Evolutionary conservation across 2,797 vertebrate genomes (phyloP), one percentile per base, ranked within the genome.

Genomic region (Lophius americanus): DNA sequence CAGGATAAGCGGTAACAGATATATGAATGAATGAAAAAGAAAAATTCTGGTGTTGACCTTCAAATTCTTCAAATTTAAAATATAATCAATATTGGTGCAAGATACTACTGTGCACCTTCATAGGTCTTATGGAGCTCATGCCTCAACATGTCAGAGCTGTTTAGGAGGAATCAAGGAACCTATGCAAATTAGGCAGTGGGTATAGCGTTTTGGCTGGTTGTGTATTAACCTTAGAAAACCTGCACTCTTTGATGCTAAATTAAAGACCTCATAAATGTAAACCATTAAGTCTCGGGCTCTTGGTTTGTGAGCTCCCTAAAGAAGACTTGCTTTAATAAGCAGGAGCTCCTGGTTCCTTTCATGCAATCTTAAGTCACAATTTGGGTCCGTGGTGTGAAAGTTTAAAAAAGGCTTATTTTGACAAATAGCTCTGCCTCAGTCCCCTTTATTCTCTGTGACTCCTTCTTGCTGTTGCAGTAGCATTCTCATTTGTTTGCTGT

Each of bases 271-370:
- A 64, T 62, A 73, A 63, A 36, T 52, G 32, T 74, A 48, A 14
- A 63, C 53, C 63, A 76, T 73, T 63, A 47, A 63, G 33, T 68
- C 51, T 70, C 6, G 1, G 60, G 69, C 66, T 60, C 71, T 60
- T 57, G 48, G 59, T 64, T 57, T 37, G 36, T 5, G 6, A 12
- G 7, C 32, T 54, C 76, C 79, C 76, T 60, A 4, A 51, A 74
- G 74, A 78, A 82, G 66, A 74, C 74, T 55, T 64, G 54, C 66
- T 82, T 82, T 76, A 82, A 82, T 84, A 72, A 82, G 70, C 42
- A 9, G 3, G 10, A 7, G 9, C 43, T 44, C 43, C 73, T 38
- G 60, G 39, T 9, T 84, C 73, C 73, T 79, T 54, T 37, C 62
- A 75, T 36, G 59, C 32, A 10, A 13, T 39, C 57, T 65, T 63